phyloP scores from a whole-genome alignment of 2,113 vertebrate genomes.

The Butorides virescens region DNA sequence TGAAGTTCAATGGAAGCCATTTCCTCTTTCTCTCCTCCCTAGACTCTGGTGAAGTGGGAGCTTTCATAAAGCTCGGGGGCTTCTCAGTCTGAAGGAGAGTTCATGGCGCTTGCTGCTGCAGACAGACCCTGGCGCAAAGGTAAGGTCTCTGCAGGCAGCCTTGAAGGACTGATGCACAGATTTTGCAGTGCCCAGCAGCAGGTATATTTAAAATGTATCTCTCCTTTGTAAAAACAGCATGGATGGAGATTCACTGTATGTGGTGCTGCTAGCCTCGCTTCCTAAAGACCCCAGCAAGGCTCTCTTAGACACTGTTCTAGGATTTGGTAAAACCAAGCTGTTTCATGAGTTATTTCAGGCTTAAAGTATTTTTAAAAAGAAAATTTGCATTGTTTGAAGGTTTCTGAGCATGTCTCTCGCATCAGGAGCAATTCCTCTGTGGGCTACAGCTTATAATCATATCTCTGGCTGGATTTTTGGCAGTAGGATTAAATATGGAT shows the following conservation, averaged over 20 bases:
- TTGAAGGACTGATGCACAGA: neutral
- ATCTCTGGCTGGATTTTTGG: neutral
- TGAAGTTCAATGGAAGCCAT: neutral
- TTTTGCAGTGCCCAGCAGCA: neutral
- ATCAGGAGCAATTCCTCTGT: neutral
- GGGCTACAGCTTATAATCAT: neutral
- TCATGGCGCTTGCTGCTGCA: neutral
- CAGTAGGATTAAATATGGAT: neutral
- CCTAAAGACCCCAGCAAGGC: neutral
- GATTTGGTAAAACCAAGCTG: neutral
- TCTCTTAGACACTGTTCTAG: neutral
- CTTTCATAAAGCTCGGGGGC: rapidly evolving
- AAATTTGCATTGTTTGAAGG: neutral
- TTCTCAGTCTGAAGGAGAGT: rapidly evolving
- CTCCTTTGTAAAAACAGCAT: neutral
- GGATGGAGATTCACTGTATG: neutral
- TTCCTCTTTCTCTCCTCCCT: neutral
- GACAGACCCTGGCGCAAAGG: neutral
- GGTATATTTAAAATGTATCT: neutral
- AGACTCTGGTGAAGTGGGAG: neutral
- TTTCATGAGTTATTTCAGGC: neutral
- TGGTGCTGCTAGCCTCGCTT: neutral
- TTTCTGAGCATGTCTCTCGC: neutral
- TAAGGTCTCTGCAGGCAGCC: neutral
- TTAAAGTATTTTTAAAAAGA: neutral